Evolutionary conservation across 1,140 invertebrate species (phyloP), one percentile per base, ranked within the genome.

Genomic region (Polypedilum vanderplanki): DNA sequence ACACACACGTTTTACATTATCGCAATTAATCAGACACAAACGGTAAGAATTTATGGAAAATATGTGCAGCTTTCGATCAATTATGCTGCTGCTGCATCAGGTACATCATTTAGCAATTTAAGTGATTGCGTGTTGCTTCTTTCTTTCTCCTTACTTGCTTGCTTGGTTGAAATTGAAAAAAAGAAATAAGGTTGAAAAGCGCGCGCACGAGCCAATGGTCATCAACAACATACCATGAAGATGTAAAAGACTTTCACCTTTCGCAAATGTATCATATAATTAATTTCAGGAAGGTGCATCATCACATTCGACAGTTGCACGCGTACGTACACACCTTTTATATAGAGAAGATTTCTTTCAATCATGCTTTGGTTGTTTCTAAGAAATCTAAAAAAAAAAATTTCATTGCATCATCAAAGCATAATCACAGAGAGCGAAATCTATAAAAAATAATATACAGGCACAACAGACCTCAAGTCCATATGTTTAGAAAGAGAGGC

Each of bases 1-100:
- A 57, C 46, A 12, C 46, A n/a, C 46, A 57, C 46, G 46, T 57
- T 57, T 57, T 4, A 57, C n/a, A 57, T 57, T 57, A 57, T 57
- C n/a, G 46, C 65, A 70, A 70, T 70, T 70, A 70, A 70, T 70
- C 65, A 70, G 20, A 1, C 17, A 70, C 17, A 70, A 57, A 57
- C 12, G 4, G 7, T 57, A 57, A 57, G 46, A 57, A 57, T 57
- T 57, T 57, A 57, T 57, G 46, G 12, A 57, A 57, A 70, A 70
- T 70, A 70, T 70, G 17, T 70, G 65, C 65, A 70, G 65, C 65
- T 70, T 70, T 70, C 18, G 20, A 70, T 70, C 65, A 57, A 57
- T 57, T 57, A 57, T 57, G 9, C n/a, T 57, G 65, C 17, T 70
- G 17, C 65, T 22, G 65, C 20, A 57, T 15, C 46, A 17, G 46